phyloP scores from a whole-genome alignment of 1,140 invertebrate species.

The Adelges cooleyi region DNA sequence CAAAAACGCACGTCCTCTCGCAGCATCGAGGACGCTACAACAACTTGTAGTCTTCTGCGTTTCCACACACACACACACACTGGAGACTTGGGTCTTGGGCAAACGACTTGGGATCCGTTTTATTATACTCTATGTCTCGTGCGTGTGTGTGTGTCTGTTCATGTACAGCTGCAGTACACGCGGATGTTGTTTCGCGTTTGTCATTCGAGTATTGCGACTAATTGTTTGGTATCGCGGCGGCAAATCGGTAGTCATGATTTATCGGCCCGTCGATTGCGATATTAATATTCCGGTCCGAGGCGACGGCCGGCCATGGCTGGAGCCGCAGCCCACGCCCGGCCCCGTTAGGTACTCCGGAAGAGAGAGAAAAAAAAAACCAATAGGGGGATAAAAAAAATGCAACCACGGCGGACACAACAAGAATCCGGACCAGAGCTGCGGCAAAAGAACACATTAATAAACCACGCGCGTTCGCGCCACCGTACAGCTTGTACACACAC shows the following conservation, averaged over 20 bases:
- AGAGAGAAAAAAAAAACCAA: background rate
- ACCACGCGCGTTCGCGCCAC: background rate
- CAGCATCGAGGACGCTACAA: no score
- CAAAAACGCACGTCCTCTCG: no score
- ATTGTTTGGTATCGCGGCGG: background rate
- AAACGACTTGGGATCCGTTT: no score
- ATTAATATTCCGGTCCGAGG: background rate
- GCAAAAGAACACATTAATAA: slow-evolving; percentile 24
- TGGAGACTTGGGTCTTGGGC: no score
- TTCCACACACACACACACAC: no score
- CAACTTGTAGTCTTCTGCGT: no score
- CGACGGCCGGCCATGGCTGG: background rate
- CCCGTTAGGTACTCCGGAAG: slow-evolving; percentile 1
- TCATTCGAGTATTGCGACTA: slow-evolving; percentile 10
- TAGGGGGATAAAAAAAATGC: no score
- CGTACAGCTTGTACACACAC: no score
- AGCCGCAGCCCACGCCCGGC: slow-evolving; percentile 13
- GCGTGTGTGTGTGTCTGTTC: background rate
- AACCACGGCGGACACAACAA: background rate
- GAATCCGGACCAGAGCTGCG: slow-evolving; percentile 1
- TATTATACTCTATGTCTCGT: no score
- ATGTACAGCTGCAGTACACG: background rate
- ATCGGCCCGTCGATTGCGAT: background rate
- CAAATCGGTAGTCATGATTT: background rate
- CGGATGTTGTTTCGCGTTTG: slow-evolving; percentile 17